These are phyloP conservation scores for Marronus borbonicus DNA, from an alignment of 2,888 invertebrate species.

Conservation along the genomic window DNA sequence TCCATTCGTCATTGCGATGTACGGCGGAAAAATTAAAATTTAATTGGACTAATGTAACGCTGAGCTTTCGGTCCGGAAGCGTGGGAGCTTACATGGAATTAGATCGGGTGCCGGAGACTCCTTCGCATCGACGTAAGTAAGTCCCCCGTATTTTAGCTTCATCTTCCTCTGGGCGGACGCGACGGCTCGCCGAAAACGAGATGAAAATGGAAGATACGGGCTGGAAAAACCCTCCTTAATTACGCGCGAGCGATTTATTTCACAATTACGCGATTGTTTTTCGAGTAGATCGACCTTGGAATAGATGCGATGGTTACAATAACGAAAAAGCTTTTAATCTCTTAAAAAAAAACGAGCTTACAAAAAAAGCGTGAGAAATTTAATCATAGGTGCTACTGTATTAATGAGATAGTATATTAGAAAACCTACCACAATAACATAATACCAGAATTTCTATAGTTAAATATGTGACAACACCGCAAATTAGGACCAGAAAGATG, in stretches of 20 bases:
- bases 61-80: background rate
- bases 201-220: background rate
- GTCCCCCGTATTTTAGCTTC: background rate
- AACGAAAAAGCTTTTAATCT: too few relatives aligned
- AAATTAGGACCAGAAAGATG: too few relatives aligned
- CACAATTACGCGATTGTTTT: constrained; percentile 33
- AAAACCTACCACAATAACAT: background rate
- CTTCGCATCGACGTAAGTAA: constrained; percentile 6
- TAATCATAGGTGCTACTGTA: too few relatives aligned
- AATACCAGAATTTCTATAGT: too few relatives aligned
- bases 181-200: background rate
- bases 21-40: constrained; percentile 44
- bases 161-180: constrained; percentile 22
- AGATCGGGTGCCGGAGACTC: background rate
- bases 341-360: too few relatives aligned
- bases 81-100: constrained; percentile 26
- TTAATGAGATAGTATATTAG: too few relatives aligned
- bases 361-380: too few relatives aligned
- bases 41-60: constrained; percentile 43
- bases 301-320: background rate
- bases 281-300: background rate
- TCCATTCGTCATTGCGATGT: constrained; percentile 41
- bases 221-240: constrained; percentile 19
- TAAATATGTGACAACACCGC: too few relatives aligned
- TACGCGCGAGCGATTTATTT: constrained; percentile 21